Conservation (phyloP, 2,888 invertebrate species). For the Agapostemon virescens region DNA sequence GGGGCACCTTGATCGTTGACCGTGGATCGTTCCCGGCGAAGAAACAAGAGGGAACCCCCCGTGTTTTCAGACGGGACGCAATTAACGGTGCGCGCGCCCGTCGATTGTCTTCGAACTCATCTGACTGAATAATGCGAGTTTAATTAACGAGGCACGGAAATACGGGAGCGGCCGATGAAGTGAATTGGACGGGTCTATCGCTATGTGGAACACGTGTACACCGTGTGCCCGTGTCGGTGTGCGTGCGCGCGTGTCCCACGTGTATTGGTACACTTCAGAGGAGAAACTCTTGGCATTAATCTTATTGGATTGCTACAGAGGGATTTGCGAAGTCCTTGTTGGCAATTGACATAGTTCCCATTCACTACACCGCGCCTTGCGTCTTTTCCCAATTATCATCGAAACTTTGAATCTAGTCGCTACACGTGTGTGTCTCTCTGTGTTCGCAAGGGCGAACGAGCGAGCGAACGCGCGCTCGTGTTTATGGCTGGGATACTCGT, state of each 20-base stretch:
- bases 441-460: too few species aligned
- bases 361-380: conserved; percentile 32
- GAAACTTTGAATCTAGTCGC: conserved; percentile 1
- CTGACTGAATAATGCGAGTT: conserved; percentile 69
- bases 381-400: conserved; percentile 40
- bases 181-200: conserved; percentile 51
- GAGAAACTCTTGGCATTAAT: conserved; percentile 51
- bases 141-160: conserved; percentile 67
- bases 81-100: conserved; percentile 59
- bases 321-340: conserved; percentile 43
- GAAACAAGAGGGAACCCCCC: background rate
- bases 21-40: background rate
- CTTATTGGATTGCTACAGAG: conserved; percentile 50
- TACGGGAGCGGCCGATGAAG: conserved; percentile 60
- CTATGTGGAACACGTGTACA: conserved; percentile 12
- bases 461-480: too few species aligned
- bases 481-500: too few species aligned
- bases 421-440: background rate
- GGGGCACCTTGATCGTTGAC: background rate
- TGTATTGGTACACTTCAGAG: conserved; percentile 36
- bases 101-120: conserved; percentile 66
- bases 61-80: conserved; percentile 41
- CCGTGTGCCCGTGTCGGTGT: conserved; percentile 19
- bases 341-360: conserved; percentile 51
- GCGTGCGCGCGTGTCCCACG: conserved; percentile 1